Percentiles rank a stretch among this genome's conserved stretches.
Evolutionary conservation across 2,113 vertebrate genomes (phyloP).

Genomic region (Tachysurus vachellii): DNA sequence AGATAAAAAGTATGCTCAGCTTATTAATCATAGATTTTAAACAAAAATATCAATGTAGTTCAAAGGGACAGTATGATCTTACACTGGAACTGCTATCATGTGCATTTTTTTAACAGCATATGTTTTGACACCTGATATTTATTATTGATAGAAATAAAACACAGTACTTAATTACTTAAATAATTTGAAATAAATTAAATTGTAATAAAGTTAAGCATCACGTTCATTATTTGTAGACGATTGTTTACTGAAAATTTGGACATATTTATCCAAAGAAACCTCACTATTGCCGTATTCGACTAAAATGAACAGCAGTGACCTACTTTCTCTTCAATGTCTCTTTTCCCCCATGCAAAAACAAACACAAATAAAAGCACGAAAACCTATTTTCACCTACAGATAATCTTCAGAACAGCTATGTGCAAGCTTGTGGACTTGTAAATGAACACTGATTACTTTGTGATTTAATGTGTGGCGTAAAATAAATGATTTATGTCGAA

Average conservation of each 20-base stretch:
- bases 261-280: background rate
- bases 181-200: too few species aligned
- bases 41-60: background rate
- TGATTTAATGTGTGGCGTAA: slow-evolving; percentile 49
- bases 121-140: background rate
- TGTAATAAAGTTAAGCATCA: background rate
- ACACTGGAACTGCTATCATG: background rate
- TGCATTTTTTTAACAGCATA: background rate
- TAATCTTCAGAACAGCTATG: slow-evolving; percentile 21
- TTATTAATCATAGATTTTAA: background rate
- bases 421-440: slow-evolving; percentile 47
- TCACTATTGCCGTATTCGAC: background rate
- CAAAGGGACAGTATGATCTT: background rate
- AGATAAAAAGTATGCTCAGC: background rate
- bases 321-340: background rate
- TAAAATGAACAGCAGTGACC: background rate
- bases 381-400: background rate
- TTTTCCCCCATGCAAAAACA: background rate
- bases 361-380: background rate
- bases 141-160: background rate
- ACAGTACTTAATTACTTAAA: background rate
- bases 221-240: background rate
- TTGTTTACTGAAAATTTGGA: background rate
- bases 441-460: slow-evolving; percentile 41
- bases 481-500: slow-evolving; percentile 39